Conservation (phyloP, 53 echinoderm and acorn worm genomes). For the Apostichopus leukothele region DNA sequence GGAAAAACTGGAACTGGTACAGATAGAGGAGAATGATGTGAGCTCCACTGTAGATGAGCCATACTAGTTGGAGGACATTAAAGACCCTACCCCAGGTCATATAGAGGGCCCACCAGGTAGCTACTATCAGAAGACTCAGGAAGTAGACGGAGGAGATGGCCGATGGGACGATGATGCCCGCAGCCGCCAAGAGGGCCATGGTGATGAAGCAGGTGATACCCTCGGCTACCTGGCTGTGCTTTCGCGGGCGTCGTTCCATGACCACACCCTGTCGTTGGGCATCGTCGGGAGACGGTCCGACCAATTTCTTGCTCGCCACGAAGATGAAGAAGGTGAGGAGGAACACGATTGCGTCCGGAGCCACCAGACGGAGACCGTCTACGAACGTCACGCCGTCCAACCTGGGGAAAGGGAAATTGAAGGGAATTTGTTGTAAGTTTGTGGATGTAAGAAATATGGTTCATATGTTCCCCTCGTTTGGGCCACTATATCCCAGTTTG, state of each 20-base stretch:
- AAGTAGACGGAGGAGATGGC: slow-evolving; percentile 83
- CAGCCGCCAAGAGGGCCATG: slow-evolving; percentile 77
- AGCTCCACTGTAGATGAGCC: slow-evolving; percentile 82
- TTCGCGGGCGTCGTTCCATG: slow-evolving; percentile 62
- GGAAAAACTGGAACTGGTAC: slow-evolving; percentile 89
- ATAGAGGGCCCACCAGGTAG: slow-evolving; percentile 97
- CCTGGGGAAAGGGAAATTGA: slow-evolving; percentile 28
- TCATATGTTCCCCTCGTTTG: no score
- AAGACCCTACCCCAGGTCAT: slow-evolving; percentile 87
- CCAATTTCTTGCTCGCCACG: slow-evolving; percentile 74
- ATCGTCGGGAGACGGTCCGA: slow-evolving; percentile 54
- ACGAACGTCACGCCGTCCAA: slow-evolving; percentile 65
- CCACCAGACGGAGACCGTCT: slow-evolving; percentile 68
- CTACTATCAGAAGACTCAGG: slow-evolving; percentile 76
- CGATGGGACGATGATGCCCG: slow-evolving; percentile 84
- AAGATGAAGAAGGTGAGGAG: slow-evolving; percentile 74
- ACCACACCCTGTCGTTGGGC: slow-evolving; percentile 42
- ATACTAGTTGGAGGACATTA: slow-evolving; percentile 67
- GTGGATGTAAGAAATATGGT: no score
- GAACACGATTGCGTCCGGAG: slow-evolving; percentile 75
- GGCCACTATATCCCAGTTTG: no score
- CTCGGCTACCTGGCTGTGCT: slow-evolving; percentile 64
- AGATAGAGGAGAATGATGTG: slow-evolving; percentile 81
- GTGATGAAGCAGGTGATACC: slow-evolving; percentile 75
- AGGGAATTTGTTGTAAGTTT: no score